Evolutionary conservation across 37 sponge, comb jelly and placozoan species (phyloP).

Genomic region (Tethya wilhelma): DNA sequence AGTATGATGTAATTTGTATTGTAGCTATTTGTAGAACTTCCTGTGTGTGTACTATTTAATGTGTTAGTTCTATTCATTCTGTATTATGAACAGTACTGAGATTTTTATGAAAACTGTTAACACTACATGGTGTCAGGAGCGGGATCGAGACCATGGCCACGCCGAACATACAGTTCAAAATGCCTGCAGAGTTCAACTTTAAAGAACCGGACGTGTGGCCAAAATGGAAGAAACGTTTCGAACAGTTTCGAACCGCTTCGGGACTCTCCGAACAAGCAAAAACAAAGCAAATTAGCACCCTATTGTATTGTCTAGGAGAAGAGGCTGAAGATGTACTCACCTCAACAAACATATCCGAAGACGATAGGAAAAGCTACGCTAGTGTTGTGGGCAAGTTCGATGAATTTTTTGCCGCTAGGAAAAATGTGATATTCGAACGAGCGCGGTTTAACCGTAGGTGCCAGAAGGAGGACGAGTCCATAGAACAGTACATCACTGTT

Average conservation of each 20-base stretch:
- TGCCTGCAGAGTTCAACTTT: constrained; percentile 24
- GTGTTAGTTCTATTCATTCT: no score
- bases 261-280: constrained; percentile 10
- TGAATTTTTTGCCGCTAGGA: constrained; percentile 14
- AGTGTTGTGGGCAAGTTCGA: constrained; percentile 28
- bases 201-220: constrained; percentile 19
- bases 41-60: no score
- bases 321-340: constrained; percentile 24
- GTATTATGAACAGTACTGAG: no score
- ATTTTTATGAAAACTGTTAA: no score
- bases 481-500: constrained; percentile 14
- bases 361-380: constrained; percentile 13
- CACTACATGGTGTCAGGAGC: constrained; percentile 30
- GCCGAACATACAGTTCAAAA: constrained; percentile 1
- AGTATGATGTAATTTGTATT: no score
- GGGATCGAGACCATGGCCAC: background rate
- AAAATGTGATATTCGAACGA: constrained; percentile 29
- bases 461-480: constrained; percentile 2
- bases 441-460: constrained; percentile 25
- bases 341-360: constrained; percentile 23
- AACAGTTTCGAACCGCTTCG: constrained; percentile 2
- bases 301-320: constrained; percentile 32
- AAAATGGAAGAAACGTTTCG: constrained; percentile 18
- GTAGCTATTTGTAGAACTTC: no score
- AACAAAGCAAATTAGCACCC: constrained; percentile 1